Evolutionary conservation across 2,113 vertebrate genomes (phyloP), one percentile per base, ranked within the genome.

Genomic region (Chaenocephalus aceratus): DNA sequence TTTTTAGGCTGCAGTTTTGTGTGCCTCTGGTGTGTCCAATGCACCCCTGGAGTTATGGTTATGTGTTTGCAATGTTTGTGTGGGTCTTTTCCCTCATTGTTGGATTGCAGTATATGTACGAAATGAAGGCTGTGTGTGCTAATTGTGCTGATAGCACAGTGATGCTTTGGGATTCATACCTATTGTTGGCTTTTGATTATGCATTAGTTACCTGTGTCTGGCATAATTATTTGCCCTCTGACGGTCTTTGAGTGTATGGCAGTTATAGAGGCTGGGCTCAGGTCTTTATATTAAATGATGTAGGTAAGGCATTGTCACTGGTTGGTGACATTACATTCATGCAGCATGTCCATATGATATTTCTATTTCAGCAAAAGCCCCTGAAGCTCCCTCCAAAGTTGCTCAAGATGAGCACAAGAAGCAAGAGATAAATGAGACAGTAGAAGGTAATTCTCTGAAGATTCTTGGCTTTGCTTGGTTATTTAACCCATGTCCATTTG

Each of bases 361-460:
- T 72, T 86, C 2, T 48, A 73, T 88, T 89, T 71, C 86, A 90
- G 90, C 69, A 36, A 83, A 62, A 41, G 80, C 3, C 4, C 10
- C 26, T 61, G 82, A 79, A 26, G 30, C 54, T 56, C 21, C 45
- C 2, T 60, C 66, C 44, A 13, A 61, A 66, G 62, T 56, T 62
- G 56, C 23, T 78, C 78, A 79, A 88, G 84, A 78, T 41, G 44
- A 75, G 57, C 21, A 64, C 30, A 68, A 63, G 61, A 87, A 34
- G 34, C 86, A 83, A 69, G 75, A 84, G 57, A 89, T 89, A 69
- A 51, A 66, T 68, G 81, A 92, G 70, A 86, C 53, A 23, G 73
- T 89, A 12, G 72, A 86, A 90, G 92, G 85, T 90, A 87, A 84
- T 77, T 52, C 63, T 66, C 8, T 15, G 0, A 58, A 15, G 34